Base-by-base conservation (phyloP, 2,888 invertebrate species). In the Meandrusa payeni region DNA sequence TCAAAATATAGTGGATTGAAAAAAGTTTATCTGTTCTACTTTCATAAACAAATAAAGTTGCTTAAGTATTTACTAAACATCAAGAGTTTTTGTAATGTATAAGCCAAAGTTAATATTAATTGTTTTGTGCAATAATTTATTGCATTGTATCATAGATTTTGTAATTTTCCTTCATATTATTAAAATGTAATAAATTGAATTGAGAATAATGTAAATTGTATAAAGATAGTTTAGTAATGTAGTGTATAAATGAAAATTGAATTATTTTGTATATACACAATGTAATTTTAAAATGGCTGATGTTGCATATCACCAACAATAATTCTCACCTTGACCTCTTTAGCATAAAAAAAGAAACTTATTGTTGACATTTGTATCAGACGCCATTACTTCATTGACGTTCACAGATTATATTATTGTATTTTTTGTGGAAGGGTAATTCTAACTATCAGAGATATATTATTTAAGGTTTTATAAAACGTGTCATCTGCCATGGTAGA, bases 91-190 rank as follows among this genome's bases (percentile, higher is more conserved):
- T 69, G 56, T 79, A 76, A 82, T 78, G 72, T 76, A 77, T 81
- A 83, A 85, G 82, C 86, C 86, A 86, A 86, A 87, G 86, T 78
- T 83, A 80, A 74, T 79, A 66, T 78, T 81, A 82, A 75, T 82
- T 81, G 60, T 71, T 69, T 78, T 77, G 86, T 87, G 86, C 86
- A 87, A 85, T 86, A 85, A 71, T 60, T 59, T 68, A 81, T 86
- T 86, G 85, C 85, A 74, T 76, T 86, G 85, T 86, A 85, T 77
- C 81, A 82, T 76, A n/a, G n/a, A 70, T 67, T 70, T 19, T 69
- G 68, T 64, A 69, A 72, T 73, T 64, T 72, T 67, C 70, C 66
- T 74, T 69, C 74, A 69, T 59, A 62, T 63, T 56, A 60, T 54
- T 56, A 70, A 65, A 64, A 60, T 70, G 67, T 69, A 68, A 67